These are phyloP conservation scores for Choristoneura fumiferana DNA, from an alignment of 1,140 invertebrate species.

Conservation along the genomic window DNA sequence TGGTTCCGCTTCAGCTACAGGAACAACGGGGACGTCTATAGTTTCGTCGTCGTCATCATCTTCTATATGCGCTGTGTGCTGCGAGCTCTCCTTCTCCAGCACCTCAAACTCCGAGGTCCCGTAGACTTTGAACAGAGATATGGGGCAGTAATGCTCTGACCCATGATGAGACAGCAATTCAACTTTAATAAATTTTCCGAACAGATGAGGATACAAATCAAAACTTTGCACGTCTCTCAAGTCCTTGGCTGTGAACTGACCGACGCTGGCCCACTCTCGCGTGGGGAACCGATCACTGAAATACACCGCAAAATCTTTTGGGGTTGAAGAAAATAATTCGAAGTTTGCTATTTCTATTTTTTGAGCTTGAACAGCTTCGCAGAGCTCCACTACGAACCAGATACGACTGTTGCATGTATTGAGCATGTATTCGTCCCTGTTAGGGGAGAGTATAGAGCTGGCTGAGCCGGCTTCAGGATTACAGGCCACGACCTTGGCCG, in stretches of 20 bases:
- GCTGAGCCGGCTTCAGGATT: constrained; percentile 95
- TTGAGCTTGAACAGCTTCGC: constrained; percentile 96
- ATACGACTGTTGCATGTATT: constrained; percentile 95
- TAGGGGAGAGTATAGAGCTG: constrained; percentile 90
- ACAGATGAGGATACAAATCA: constrained; percentile 86
- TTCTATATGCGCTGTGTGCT: constrained; percentile 79
- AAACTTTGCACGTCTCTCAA: constrained; percentile 94
- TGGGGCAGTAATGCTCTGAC: constrained; percentile 97
- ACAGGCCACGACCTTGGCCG: constrained; percentile 95
- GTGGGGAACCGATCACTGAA: constrained; percentile 95
- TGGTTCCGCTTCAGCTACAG: constrained; percentile 64
- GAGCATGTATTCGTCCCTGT: constrained; percentile 97
- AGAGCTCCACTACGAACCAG: constrained; percentile 98
- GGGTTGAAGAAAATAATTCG: constrained; percentile 98
- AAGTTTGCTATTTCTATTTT: constrained; percentile 98
- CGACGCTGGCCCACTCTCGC: constrained; percentile 94
- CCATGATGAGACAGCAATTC: constrained; percentile 97
- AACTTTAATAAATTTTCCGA: constrained; percentile 96
- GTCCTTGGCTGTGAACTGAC: constrained; percentile 92
- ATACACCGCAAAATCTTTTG: constrained; percentile 92
- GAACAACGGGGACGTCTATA: constrained; percentile 73
- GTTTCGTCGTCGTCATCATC: constrained; percentile 84
- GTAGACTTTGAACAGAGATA: constrained; percentile 94
- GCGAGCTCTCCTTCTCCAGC: constrained; percentile 86
- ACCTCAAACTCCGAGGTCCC: constrained; percentile 95